Evolutionary conservation across 2,113 vertebrate genomes (phyloP), one percentile per base, ranked within the genome.

Genomic region (Brachyhypopomus occidentalis): DNA sequence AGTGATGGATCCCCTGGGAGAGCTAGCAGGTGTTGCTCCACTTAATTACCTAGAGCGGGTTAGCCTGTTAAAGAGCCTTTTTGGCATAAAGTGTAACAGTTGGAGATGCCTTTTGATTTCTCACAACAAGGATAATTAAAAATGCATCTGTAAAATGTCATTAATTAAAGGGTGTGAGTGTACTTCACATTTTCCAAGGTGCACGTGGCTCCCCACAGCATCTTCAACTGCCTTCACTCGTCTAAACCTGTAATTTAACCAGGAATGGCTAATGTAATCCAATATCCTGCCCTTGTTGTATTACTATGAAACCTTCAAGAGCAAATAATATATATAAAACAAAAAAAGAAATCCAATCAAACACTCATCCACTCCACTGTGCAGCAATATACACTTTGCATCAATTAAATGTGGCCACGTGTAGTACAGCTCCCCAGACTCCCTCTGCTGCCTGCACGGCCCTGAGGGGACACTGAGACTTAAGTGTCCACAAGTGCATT

Each of bases 1-100:
- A 80, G 75, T 74, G 72, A 75, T 85, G 80, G 69, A 25, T 64
- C 71, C 58, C 73, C 1, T 52, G 72, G 52, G 85, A 79, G 36
- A 58, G 14, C n/a, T 19, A 52, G n/a, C 72, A 81, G 55, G 67
- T 82, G 72, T 73, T 83, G 80, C 66, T 62, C 59, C 34, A 74
- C 41, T 80, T 82, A 75, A 82, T 84, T 76, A 78, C 45, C 71
- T 67, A 41, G 14, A 77, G 56, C 17, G 9, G 72, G 60, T 55
- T 77, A 56, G 20, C 23, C 22, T 8, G 8, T 34, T 34, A 75
- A 60, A 75, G 48, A 45, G 14, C 23, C 36, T 60, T 81, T 30
- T 76, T n/a, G 20, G 36, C 34, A 79, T 19, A 72, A 55, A 76
- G 34, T 38, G 45, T 48, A 77, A 64, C 81, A 34, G 64, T 75